Conservation (phyloP, 2,797 vertebrate species). For the Aythya fuligula region DNA sequence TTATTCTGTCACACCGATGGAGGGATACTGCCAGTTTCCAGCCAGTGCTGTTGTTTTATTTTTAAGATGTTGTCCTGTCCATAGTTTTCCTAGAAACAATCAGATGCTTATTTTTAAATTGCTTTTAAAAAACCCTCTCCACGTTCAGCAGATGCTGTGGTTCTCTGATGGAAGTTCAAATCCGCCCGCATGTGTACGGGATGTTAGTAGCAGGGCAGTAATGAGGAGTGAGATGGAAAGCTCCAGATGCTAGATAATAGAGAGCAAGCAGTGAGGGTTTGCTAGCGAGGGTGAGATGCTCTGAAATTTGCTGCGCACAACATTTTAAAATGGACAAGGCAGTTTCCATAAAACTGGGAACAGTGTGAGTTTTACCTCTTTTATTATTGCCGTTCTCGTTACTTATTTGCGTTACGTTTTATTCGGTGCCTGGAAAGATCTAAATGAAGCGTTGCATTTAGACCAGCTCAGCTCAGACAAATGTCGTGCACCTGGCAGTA, state of each 20-base stretch:
- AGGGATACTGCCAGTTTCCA: conserved; percentile 37
- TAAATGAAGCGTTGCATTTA: neutral
- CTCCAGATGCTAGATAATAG: neutral
- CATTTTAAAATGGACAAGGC: neutral
- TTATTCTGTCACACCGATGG: conserved; percentile 54
- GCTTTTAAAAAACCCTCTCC: neutral
- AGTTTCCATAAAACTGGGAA: neutral
- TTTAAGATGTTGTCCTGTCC: conserved; percentile 29
- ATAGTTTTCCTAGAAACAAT: conserved; percentile 8
- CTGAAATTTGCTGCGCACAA: neutral
- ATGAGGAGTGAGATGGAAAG: conserved; percentile 6
- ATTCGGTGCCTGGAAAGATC: neutral
- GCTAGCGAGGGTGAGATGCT: neutral
- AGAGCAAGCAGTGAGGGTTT: neutral
- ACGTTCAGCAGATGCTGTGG: neutral
- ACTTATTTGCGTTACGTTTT: neutral
- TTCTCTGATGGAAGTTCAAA: conserved; percentile 36
- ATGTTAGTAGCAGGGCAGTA: neutral
- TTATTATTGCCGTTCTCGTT: neutral
- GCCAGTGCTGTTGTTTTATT: neutral
- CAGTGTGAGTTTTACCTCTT: neutral
- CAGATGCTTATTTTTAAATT: conserved; percentile 39
- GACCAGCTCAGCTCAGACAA: neutral
- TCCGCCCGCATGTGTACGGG: neutral
- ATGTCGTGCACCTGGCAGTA: neutral